Conservation (phyloP, 1,140 invertebrate species). For the Antheraea pernyi region DNA sequence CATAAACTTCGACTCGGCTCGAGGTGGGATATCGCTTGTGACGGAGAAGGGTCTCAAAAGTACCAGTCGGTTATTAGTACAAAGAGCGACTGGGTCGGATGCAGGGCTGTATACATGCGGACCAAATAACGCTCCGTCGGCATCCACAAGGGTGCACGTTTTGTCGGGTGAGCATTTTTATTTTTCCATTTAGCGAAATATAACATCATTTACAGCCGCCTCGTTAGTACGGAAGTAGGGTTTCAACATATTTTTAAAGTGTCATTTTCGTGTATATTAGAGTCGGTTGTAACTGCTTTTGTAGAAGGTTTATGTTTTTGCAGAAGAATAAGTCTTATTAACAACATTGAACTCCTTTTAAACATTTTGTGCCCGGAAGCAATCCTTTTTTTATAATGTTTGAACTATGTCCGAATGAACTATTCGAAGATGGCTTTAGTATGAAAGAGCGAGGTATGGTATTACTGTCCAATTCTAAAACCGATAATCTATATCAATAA, state of each 20-base stretch:
- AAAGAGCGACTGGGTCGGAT: conserved; percentile 86
- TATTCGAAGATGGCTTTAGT: too few relatives aligned
- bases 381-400: not conserved
- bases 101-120: conserved; percentile 88
- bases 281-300: not conserved
- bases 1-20: conserved; percentile 82
- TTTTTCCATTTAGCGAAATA: not conserved
- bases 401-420: too few relatives aligned
- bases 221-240: not conserved
- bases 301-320: not conserved
- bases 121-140: conserved; percentile 89
- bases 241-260: conserved; percentile 3
- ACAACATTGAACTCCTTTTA: not conserved
- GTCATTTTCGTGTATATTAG: not conserved
- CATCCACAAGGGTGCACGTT: conserved; percentile 88
- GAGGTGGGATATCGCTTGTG: conserved; percentile 27
- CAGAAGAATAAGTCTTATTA: not conserved
- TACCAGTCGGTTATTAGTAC: conserved; percentile 83
- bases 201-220: not conserved
- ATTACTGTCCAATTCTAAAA: too few relatives aligned
- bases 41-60: conserved; percentile 28
- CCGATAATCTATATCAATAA: too few relatives aligned
- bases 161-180: conserved; percentile 85
- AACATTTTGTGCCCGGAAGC: too few relatives aligned
- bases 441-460: too few relatives aligned